Base-by-base conservation (phyloP, 92 coral and sea anemone species). In the Nematostella vectensis region DNA sequence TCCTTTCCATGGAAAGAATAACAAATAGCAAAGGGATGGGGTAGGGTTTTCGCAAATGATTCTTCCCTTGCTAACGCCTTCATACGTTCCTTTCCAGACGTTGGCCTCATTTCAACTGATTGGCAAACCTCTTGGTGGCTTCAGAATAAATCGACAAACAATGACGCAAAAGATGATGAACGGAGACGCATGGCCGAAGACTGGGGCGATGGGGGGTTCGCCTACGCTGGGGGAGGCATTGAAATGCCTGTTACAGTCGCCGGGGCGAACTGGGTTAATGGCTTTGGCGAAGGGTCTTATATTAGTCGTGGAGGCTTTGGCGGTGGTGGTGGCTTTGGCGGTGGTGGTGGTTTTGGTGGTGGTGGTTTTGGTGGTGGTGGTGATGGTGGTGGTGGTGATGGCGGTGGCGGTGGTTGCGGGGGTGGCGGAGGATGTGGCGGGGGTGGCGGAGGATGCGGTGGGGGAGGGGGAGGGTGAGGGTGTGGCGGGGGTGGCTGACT, bases 251-350 rank as follows among this genome's bases (percentile, higher is more conserved):
- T 25, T 29, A 58, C 4, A 17, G 27, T 25, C 20, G 33, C 28
- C 11, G n/a, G n/a, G n/a, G n/a, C n/a, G n/a, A n/a, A n/a, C n/a
- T n/a, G n/a, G n/a, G n/a, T n/a, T n/a, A n/a, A 44, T 25, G 68
- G 56, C 19, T 58, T 56, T 15, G 33, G 48, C 45, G 10, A 19
- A 33, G 53, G 53, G 13, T 17, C 42, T 47, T 73, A 57, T 25
- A 48, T 54, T 16, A 65, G 66, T 47, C 56, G 43, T 15, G 81
- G 78, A 37, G 62, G 62, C 25, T 80, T 58, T 50, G 54, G 72
- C 27, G 75, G 68, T 25, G 27, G n/a, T 55, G 27, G 23, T 18
- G 70, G 27, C 47, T 59, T 17, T 28, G 61, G 50, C 11, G 48
- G 33, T 15, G 59, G 69, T 37, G 73, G 53, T 48, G 43, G 36